Evolutionary conservation across 2,888 invertebrate species (phyloP).

Genomic region (Phasia obesa): DNA sequence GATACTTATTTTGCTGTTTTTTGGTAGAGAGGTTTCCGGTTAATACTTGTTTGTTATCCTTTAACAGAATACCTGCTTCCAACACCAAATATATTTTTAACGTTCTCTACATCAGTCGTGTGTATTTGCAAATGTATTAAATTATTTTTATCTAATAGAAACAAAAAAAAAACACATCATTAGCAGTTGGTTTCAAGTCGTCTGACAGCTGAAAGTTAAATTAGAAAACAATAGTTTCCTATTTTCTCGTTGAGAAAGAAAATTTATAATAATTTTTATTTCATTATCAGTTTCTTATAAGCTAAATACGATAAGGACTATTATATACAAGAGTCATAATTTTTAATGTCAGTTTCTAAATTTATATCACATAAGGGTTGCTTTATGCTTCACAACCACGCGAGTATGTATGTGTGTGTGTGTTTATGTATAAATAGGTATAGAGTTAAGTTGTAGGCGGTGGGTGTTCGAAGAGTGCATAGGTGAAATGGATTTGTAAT

Average conservation of each 20-base stretch:
- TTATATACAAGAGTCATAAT: conserved; percentile 24
- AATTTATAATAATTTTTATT: conserved; percentile 12
- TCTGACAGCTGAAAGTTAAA: conserved; percentile 36
- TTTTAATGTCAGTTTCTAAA: conserved; percentile 8
- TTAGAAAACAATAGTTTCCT: conserved; percentile 30
- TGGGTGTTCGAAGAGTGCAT: background rate
- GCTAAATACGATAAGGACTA: conserved; percentile 14
- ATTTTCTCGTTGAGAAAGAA: conserved; percentile 17
- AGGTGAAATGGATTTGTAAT: conserved; percentile 38
- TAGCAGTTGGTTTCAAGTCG: conserved; percentile 3
- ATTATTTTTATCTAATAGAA: background rate
- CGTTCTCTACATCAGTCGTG: background rate
- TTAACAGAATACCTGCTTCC: too few relatives aligned
- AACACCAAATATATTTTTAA: too few relatives aligned
- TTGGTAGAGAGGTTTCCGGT: too few relatives aligned
- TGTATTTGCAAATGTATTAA: conserved; percentile 10
- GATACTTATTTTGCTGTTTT: too few relatives aligned
- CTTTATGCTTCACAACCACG: background rate
- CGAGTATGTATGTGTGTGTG: background rate
- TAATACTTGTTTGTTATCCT: too few relatives aligned
- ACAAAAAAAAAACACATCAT: background rate
- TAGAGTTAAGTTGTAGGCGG: conserved; percentile 11
- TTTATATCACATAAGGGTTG: conserved; percentile 3
- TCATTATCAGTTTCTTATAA: background rate
- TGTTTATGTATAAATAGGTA: background rate